phyloP scores from a whole-genome alignment of 2,888 invertebrate genomes.

The Proisotoma minuta region DNA sequence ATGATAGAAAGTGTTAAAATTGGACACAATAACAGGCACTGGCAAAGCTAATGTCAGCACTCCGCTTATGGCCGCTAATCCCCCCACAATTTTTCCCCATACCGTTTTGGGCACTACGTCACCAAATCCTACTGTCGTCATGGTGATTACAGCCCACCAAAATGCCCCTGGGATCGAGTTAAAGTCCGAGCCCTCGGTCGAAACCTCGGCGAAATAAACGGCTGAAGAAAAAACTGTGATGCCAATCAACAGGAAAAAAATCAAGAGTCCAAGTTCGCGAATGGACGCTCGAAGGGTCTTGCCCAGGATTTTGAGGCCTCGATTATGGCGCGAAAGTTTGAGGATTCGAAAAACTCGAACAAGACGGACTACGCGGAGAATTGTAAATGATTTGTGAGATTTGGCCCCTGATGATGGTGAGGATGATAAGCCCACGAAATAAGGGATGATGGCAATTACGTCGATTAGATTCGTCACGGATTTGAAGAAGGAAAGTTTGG shows the following conservation, averaged over 20 bases:
- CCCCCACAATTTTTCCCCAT: constrained; percentile 27
- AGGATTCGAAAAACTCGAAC: constrained; percentile 44
- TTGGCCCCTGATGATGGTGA: background rate
- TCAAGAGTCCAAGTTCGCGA: constrained; percentile 37
- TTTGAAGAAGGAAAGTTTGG: constrained; percentile 18
- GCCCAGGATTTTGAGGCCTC: constrained; percentile 41
- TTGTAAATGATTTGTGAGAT: constrained; percentile 13
- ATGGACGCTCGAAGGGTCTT: constrained; percentile 40
- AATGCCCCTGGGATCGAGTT: constrained; percentile 32
- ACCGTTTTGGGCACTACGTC: constrained; percentile 23
- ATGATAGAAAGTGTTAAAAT: constrained; percentile 42
- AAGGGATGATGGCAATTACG: constrained; percentile 37
- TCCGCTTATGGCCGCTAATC: constrained; percentile 35
- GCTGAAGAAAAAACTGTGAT: constrained; percentile 37
- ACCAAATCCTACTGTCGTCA: constrained; percentile 39
- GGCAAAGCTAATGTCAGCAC: constrained; percentile 38
- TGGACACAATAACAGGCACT: constrained; percentile 43
- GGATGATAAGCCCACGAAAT: constrained; percentile 28
- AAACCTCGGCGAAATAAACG: constrained; percentile 29
- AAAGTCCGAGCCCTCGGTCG: constrained; percentile 3
- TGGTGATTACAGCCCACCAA: constrained; percentile 42
- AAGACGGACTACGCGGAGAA: constrained; percentile 36
- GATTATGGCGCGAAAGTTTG: constrained; percentile 38
- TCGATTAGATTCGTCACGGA: constrained; percentile 41
- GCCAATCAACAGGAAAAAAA: constrained; percentile 39